Percentiles rank a stretch among this genome's conserved stretches.
phyloP scores from a whole-genome alignment of 2,113 vertebrate genomes.

The Circaetus cinerascens region DNA sequence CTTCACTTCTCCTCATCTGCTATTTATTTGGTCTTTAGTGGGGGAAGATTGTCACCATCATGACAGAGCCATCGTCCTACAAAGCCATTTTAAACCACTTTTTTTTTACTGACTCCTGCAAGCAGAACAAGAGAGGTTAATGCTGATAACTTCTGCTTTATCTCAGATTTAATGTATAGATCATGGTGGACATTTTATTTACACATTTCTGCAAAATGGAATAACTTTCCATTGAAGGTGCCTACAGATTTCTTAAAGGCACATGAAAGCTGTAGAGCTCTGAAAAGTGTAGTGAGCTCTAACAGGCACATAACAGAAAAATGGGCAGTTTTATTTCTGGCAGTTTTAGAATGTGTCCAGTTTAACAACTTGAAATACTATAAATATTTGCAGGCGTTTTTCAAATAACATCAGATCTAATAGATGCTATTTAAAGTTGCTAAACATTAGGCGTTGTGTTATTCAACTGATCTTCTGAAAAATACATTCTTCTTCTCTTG shows the following conservation, averaged over 20 bases:
- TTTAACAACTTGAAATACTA: neutral
- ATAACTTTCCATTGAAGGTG: neutral
- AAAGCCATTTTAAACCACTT: neutral
- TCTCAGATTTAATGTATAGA: neutral
- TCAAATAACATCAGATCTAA: slow-evolving; percentile 15
- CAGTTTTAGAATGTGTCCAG: neutral
- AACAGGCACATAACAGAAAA: neutral
- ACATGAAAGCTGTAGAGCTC: neutral
- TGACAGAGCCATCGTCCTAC: neutral
- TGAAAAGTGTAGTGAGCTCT: neutral
- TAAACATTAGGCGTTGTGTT: slow-evolving; percentile 11
- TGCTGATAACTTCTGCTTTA: neutral
- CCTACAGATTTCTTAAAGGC: neutral
- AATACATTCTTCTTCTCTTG: slow-evolving; percentile 26
- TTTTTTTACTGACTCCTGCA: neutral
- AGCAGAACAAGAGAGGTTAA: neutral
- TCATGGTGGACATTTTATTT: neutral
- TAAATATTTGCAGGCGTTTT: neutral
- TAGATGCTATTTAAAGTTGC: slow-evolving; percentile 34
- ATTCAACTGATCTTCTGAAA: slow-evolving; percentile 41
- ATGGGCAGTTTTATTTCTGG: neutral
- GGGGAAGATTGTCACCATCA: neutral
- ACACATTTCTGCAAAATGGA: neutral
- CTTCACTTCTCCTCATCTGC: neutral
- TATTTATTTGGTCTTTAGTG: neutral